Base-by-base conservation (phyloP, 2,113 vertebrate species). In the Mola mola region DNA sequence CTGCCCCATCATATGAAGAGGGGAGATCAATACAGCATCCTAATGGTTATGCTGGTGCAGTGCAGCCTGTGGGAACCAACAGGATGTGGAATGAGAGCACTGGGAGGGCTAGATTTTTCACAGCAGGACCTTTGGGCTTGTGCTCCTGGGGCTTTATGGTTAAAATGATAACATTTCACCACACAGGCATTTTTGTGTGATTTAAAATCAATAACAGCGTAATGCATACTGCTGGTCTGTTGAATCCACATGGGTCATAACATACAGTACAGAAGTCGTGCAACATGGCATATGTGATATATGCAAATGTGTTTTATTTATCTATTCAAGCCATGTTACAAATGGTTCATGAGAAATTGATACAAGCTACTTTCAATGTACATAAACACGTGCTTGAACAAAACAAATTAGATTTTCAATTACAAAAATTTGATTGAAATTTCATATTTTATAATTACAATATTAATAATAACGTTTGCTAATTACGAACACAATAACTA, bases 21-120 rank as follows among this genome's bases (percentile, higher is more conserved):
- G 4, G 17, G 53, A 60, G 67, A 85, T 87, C 84, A 81, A 79
- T 82, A 75, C 42, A 10, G 67, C 9, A n/a, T 56, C 62, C 66
- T 70, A 70, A 75, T 78, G 79, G 61, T 48, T 58, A 5, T 47
- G 72, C 55, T 80, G 53, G 59, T 44, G 62, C 13, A 26, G 67
- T 13, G 46, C 53, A 34, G 70, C 65, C 72, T 1, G 3, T 75
- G 59, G 58, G 81, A 68, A 48, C 12, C 13, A 24, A 31, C 20
- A 4, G 31, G 4, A 25, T 66, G 58, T 61, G 50, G 13, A 12
- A 22, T 8, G 13, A 16, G 4, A 40, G 38, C 17, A 55, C 16
- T 44, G 48, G 51, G 21, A 68, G 22, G 55, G 59, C 37, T 19
- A 3, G 10, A 55, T 26, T 8, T 47, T 72, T 49, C 19, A 12